phyloP scores from a whole-genome alignment of 2,113 vertebrate species.

The Pollimyrus isidori region DNA sequence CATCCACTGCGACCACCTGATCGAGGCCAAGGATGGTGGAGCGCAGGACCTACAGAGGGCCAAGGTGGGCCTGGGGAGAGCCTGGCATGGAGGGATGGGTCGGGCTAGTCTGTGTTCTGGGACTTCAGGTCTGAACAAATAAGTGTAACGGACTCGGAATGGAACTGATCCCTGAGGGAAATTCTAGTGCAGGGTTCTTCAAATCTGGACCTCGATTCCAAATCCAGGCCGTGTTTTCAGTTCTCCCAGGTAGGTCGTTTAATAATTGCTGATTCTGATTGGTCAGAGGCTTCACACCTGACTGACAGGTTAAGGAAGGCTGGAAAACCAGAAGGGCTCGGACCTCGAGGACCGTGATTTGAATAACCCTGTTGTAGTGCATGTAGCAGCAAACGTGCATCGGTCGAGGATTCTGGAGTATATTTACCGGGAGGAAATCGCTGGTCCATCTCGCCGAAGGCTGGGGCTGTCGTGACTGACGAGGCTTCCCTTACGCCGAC shows the following conservation, averaged over 20 bases:
- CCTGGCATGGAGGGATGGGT: not conserved
- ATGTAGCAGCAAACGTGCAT: not conserved
- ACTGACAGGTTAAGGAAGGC: too few species aligned
- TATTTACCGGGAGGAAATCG: not conserved
- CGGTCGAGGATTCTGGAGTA: not conserved
- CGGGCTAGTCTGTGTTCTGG: not conserved
- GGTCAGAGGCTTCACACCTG: too few species aligned
- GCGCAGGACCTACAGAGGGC: conserved; percentile 79
- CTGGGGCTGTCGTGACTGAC: not conserved
- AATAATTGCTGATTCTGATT: too few species aligned
- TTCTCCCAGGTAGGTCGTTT: too few species aligned
- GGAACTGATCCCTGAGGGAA: not conserved
- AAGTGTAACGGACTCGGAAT: too few species aligned
- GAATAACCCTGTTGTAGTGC: too few species aligned
- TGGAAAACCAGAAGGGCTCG: too few species aligned
- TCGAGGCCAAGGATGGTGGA: conserved; percentile 85
- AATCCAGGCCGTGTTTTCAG: too few species aligned
- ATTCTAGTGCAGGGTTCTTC: too few species aligned
- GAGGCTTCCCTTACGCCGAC: not conserved
- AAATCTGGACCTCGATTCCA: too few species aligned
- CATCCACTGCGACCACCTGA: conserved; percentile 96
- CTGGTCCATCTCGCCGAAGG: not conserved
- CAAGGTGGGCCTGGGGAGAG: conserved; percentile 62
- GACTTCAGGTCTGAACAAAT: not conserved
- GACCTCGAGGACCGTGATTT: too few species aligned